A percentile compares a stretch with the other conserved stretches of the same genome.
These are phyloP conservation scores for Phocides pigmalion DNA, from an alignment of 1,140 invertebrate genomes.

Conservation along the genomic window DNA sequence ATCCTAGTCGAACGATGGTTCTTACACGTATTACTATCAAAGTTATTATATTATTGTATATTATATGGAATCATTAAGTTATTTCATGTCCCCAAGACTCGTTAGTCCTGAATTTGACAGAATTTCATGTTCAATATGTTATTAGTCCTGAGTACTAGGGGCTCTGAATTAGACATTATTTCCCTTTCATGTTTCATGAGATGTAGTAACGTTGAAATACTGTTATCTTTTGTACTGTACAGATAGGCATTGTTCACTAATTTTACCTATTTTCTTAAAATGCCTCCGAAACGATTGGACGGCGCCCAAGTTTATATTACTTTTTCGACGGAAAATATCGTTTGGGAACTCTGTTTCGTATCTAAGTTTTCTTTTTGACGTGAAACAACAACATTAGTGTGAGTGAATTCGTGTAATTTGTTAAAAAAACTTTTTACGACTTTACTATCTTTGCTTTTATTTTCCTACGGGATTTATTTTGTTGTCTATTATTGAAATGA, in stretches of 20 bases:
- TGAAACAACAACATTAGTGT: conserved; percentile 26
- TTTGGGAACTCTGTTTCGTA: conserved; percentile 9
- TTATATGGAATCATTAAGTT: too few species aligned
- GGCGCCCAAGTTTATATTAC: conserved; percentile 12
- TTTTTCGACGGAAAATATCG: conserved; percentile 13
- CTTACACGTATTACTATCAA: too few species aligned
- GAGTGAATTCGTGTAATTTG: conserved; percentile 19
- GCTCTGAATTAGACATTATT: too few species aligned
- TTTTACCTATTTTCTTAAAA: conserved; percentile 9
- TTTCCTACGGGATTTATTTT: not conserved
- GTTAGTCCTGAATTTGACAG: too few species aligned
- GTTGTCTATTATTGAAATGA: not conserved
- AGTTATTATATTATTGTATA: too few species aligned
- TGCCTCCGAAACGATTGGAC: not conserved
- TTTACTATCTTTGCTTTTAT: not conserved
- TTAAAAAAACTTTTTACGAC: conserved; percentile 11
- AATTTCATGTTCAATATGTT: too few species aligned
- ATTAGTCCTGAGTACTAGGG: too few species aligned
- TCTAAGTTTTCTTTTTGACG: conserved; percentile 21
- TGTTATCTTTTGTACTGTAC: too few species aligned
- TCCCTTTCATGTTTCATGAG: too few species aligned
- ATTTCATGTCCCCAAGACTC: too few species aligned
- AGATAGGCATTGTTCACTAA: conserved; percentile 2
- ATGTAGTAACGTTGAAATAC: too few species aligned
- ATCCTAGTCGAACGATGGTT: too few species aligned